Conservation (phyloP, 2,888 invertebrate species). For the Therioaphis trifolii region DNA sequence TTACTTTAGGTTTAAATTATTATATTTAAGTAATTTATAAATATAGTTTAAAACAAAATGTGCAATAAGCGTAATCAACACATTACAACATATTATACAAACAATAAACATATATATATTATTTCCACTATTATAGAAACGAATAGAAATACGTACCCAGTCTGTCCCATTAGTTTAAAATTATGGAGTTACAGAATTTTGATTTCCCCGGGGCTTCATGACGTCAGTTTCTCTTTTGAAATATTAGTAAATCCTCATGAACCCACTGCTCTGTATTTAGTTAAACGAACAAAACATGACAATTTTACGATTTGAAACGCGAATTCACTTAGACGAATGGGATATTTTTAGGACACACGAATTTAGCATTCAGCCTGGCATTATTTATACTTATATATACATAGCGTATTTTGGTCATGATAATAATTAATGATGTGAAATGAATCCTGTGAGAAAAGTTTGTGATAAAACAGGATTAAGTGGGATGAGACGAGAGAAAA, state of each 20-base stretch:
- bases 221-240: background rate
- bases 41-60: no score
- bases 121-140: no score
- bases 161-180: no score
- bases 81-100: no score
- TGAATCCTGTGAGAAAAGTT: background rate
- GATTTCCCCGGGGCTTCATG: no score
- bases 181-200: no score
- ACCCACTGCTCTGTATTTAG: background rate
- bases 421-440: background rate
- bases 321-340: background rate
- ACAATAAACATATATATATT: no score
- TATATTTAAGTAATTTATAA: no score
- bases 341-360: background rate
- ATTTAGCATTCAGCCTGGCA: background rate
- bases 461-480: slow-evolving; percentile 2
- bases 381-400: background rate
- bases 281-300: background rate
- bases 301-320: background rate
- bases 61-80: no score
- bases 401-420: background rate
- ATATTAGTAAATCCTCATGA: background rate
- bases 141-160: no score
- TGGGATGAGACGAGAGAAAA: background rate
- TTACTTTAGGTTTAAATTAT: no score